phyloP scores from a whole-genome alignment of 2,113 vertebrate genomes.

The Petroica traversi region DNA sequence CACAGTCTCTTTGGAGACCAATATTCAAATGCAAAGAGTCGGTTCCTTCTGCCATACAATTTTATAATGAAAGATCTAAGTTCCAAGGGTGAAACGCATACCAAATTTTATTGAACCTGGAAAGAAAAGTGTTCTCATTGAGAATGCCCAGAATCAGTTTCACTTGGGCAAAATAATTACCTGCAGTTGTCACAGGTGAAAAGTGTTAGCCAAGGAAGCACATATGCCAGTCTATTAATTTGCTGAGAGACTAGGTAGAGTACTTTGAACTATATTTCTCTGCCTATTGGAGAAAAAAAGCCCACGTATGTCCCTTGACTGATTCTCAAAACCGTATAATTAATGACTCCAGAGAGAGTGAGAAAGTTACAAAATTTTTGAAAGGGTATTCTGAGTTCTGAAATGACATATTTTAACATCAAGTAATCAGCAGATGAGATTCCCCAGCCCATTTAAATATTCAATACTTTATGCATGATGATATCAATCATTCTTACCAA shows the following conservation, averaged over 20 bases:
- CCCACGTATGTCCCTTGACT: neutral
- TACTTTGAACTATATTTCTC: conserved; percentile 46
- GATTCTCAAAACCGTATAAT: conserved; percentile 56
- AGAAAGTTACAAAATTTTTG: conserved; percentile 57
- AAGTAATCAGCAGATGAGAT: conserved; percentile 48
- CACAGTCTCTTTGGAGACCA: conserved; percentile 48
- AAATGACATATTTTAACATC: conserved; percentile 52
- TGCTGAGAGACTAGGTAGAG: conserved; percentile 29
- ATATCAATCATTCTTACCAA: conserved; percentile 8
- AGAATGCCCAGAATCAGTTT: conserved; percentile 62
- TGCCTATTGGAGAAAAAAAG: conserved; percentile 14
- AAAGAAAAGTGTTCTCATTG: conserved; percentile 56
- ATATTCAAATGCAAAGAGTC: conserved; percentile 63
- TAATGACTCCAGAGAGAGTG: conserved; percentile 65
- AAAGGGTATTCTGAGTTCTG: conserved; percentile 61
- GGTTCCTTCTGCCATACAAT: conserved; percentile 59
- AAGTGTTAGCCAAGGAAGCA: conserved; percentile 53
- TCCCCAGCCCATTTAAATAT: conserved; percentile 53
- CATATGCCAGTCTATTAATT: conserved; percentile 32
- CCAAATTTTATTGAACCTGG: conserved; percentile 63
- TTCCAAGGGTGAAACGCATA: conserved; percentile 63
- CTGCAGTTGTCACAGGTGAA: conserved; percentile 62
- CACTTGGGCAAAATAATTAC: conserved; percentile 67
- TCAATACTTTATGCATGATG: conserved; percentile 8
- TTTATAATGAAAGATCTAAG: conserved; percentile 73